Base-by-base conservation (phyloP, 2,797 vertebrate species). In the Coendou prehensilis region DNA sequence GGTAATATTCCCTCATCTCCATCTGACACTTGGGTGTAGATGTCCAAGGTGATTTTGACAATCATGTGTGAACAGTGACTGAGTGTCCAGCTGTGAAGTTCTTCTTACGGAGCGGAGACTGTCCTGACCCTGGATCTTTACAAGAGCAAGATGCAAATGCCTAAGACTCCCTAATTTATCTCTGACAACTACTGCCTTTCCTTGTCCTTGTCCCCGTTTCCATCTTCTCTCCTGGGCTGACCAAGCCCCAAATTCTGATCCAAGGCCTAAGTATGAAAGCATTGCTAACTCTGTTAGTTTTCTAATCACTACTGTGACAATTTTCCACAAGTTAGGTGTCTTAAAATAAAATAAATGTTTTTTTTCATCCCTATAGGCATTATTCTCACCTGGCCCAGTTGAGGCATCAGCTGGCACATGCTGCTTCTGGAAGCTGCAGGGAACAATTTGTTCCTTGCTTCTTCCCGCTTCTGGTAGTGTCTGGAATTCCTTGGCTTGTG, bases 291-390 rank as follows among this genome's bases (percentile, higher is more conserved):
- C 3, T 61, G 54, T 23, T 41, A 5, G 14, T 63, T 85, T 59
- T 71, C 50, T 30, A 3, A 3, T 20, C 41, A n/a, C 18, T 57
- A 4, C 17, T 22, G 0, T 73, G 71, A 69, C 17, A 71, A 45
- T 76, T 37, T n/a, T 41, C 69, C 41, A 64, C 45, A 47, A 79
- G 82, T 4, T 3, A 3, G 13, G 17, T 47, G 14, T 30, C 28
- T 93, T 90, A 28, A 95, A 64, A 80, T 26, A 89, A 47, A 11
- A 67, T 9, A 76, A 81, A 78, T 17, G 57, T 76, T 81, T n/a
- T 20, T 30, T 91, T 20, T 54, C 1, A 15, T 13, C 22, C 54
- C 56, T 41, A 18, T 61, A 73, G 33, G 61, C 9, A 47, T 67
- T 63, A 57, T 6, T 67, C 76, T 84, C 47, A 61, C 0, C 92